phyloP scores from a whole-genome alignment of 2,888 invertebrate genomes.

The Lampropteryx suffumata region DNA sequence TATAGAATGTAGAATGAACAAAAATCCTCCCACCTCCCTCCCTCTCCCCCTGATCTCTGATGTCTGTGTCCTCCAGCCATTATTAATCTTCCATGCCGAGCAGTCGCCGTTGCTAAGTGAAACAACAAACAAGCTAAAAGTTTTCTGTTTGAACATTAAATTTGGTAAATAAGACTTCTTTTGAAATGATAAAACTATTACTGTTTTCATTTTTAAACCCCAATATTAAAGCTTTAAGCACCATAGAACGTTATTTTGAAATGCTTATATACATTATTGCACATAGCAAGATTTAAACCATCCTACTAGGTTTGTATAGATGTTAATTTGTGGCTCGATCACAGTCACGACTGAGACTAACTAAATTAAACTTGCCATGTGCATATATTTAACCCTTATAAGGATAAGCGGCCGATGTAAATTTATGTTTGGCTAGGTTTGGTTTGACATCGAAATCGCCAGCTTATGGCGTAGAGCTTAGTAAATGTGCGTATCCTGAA shows the following conservation, averaged over 20 bases:
- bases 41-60: slow-evolving; percentile 42
- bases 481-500: slow-evolving; percentile 1
- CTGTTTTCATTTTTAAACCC: too few species aligned
- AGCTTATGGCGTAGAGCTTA: slow-evolving; percentile 51
- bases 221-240: too few species aligned
- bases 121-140: slow-evolving; percentile 32
- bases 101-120: slow-evolving; percentile 56
- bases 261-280: too few species aligned
- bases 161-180: slow-evolving; percentile 20
- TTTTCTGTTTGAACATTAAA: slow-evolving; percentile 20
- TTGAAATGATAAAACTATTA: too few species aligned
- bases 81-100: slow-evolving; percentile 76
- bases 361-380: too few species aligned
- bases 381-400: too few species aligned
- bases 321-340: too few species aligned
- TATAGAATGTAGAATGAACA: slow-evolving; percentile 38
- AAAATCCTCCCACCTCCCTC: slow-evolving; percentile 41
- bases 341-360: too few species aligned
- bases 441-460: slow-evolving; percentile 33
- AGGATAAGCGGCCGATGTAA: slow-evolving; percentile 9
- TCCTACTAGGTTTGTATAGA: too few species aligned
- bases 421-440: slow-evolving; percentile 22
- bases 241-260: too few species aligned
- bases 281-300: too few species aligned
- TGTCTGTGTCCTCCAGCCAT: slow-evolving; percentile 60